These are phyloP conservation scores for Diadromus collaris DNA, from an alignment of 2,888 invertebrate species.

Conservation along the genomic window DNA sequence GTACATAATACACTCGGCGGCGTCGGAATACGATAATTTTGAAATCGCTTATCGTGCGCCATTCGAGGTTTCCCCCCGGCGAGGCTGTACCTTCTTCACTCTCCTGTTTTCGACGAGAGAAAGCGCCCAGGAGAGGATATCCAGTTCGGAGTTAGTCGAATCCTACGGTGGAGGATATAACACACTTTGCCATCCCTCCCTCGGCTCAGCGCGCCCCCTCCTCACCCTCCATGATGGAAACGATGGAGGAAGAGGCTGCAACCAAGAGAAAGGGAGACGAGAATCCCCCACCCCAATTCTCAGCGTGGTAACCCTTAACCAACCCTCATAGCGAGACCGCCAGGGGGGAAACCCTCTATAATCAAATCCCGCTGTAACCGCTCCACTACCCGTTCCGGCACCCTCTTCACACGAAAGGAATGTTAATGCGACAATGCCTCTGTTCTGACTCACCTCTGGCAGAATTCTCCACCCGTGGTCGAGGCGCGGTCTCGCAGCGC, in stretches of 20 bases:
- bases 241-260: conserved; percentile 6
- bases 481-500: conserved; percentile 44
- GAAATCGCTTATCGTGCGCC: conserved; percentile 31
- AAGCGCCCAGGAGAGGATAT: conserved; percentile 12
- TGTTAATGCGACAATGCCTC: conserved; percentile 80
- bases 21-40: conserved; percentile 27
- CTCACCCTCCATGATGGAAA: conserved; percentile 27
- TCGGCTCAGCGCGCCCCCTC: conserved; percentile 8
- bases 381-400: conserved; percentile 69
- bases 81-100: neutral
- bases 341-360: conserved; percentile 74
- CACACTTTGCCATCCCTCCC: conserved; percentile 12
- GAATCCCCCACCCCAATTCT: conserved; percentile 27
- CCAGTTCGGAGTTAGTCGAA: conserved; percentile 20
- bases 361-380: conserved; percentile 79
- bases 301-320: conserved; percentile 59
- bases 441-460: conserved; percentile 74
- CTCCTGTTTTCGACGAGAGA: conserved; percentile 8
- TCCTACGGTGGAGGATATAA: conserved; percentile 10
- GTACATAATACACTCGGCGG: conserved; percentile 10
- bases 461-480: conserved; percentile 56
- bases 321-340: conserved; percentile 62
- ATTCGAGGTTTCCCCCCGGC: conserved; percentile 16
- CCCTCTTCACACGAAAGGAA: conserved; percentile 79
- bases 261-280: conserved; percentile 33